Evolutionary conservation across 2,113 vertebrate genomes (phyloP), one percentile per base, ranked within the genome.

Genomic region (Climacteris rufus): DNA sequence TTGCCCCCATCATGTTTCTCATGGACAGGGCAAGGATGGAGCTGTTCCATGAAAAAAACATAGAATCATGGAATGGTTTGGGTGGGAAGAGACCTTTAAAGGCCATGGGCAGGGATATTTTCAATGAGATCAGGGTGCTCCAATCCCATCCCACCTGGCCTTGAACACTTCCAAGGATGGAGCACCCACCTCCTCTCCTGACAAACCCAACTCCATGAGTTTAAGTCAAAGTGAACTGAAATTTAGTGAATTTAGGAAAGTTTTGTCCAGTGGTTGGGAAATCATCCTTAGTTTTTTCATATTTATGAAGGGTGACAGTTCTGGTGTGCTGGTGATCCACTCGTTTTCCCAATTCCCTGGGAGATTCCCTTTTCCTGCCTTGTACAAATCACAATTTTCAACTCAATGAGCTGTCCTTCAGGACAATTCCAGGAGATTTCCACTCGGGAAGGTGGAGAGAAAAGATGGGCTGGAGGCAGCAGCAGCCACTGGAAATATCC

Each of bases 331-430:
- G 39, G 23, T 53, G 60, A 47, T 54, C 30, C 15, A 1, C 7
- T 23, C 0, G 0, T 45, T 33, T 57, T 4, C 40, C 49, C 25
- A 12, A 3, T 52, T 81, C 33, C 7, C 9, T 20, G 35, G 19
- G 53, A 61, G 42, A 50, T 47, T 75, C 25, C 53, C 3, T 49
- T 54, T 52, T 30, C 30, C 56, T 47, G 25, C 40, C 15, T 50
- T 17, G 42, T 45, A 37, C 56, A 39, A 52, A 54, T 24, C 3
- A 4, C 23, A 25, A n/a, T n/a, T n/a, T n/a, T n/a, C n/a, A n/a
- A n/a, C n/a, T n/a, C n/a, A n/a, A n/a, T n/a, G n/a, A n/a, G n/a
- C n/a, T n/a, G n/a, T 12, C 8, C 11, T 2, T 1, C 23, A n/a
- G 76, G 86, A 13, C 1, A 8, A 6, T 47, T 68, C n/a, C n/a